Evolutionary conservation across 2,113 vertebrate species (phyloP).

Genomic region (Albula glossodonta): DNA sequence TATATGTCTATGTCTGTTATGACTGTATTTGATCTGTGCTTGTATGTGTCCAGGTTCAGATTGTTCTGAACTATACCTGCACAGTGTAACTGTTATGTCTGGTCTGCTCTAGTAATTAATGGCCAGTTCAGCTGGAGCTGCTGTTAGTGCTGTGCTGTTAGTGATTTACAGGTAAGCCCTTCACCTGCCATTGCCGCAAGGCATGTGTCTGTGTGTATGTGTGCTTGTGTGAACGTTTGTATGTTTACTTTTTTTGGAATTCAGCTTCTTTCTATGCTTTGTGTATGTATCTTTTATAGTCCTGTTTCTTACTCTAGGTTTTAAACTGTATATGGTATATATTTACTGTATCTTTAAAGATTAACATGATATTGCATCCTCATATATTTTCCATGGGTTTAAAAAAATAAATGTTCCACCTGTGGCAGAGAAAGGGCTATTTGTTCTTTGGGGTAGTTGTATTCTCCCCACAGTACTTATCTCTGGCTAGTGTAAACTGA

Average conservation of each 20-base stretch:
- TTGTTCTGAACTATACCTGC: slow-evolving; percentile 35
- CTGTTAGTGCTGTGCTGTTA: slow-evolving; percentile 21
- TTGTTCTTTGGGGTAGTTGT: too few species aligned
- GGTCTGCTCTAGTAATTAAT: slow-evolving; percentile 48
- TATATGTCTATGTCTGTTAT: not conserved
- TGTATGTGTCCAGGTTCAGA: not conserved
- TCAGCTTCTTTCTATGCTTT: not conserved
- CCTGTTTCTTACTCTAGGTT: too few species aligned
- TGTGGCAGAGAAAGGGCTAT: too few species aligned
- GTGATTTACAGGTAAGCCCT: slow-evolving; percentile 49
- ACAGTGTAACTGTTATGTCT: slow-evolving; percentile 34
- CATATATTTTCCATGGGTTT: too few species aligned
- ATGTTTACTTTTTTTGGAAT: not conserved
- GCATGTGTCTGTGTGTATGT: slow-evolving; percentile 7
- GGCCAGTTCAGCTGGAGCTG: slow-evolving; percentile 35
- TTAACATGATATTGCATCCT: too few species aligned
- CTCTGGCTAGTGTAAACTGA: too few species aligned
- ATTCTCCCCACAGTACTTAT: too few species aligned
- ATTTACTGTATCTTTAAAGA: too few species aligned
- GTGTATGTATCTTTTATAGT: not conserved
- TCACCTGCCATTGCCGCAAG: slow-evolving; percentile 39
- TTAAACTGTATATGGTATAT: too few species aligned
- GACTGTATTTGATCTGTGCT: not conserved
- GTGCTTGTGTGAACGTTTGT: not conserved
- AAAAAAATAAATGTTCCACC: too few species aligned